Evolutionary conservation across 2,113 vertebrate species (phyloP).

Genomic region (crab-eating macaque (Macaca fascicularis)): DNA sequence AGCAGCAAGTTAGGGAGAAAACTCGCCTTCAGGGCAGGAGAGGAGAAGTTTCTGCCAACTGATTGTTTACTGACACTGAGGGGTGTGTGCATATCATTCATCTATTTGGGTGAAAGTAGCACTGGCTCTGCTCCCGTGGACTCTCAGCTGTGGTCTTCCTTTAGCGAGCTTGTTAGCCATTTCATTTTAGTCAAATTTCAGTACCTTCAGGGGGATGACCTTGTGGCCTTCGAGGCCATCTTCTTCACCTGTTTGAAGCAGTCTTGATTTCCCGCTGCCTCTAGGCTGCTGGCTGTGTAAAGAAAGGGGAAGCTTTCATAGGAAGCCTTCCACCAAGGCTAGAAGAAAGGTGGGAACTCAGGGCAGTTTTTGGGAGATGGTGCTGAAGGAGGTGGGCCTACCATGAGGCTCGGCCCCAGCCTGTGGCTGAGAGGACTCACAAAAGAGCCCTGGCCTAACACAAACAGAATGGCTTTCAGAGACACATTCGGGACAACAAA

Average conservation of each 20-base stretch:
- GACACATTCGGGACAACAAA: neutral
- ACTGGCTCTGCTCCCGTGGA: rapidly evolving
- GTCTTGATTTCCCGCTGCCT: neutral
- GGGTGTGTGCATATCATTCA: rapidly evolving
- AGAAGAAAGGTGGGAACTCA: neutral
- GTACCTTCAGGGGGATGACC: neutral
- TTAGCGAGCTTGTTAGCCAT: neutral
- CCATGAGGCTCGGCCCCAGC: rapidly evolving
- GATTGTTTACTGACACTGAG: neutral
- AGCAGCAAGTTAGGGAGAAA: rapidly evolving
- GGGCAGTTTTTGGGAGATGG: no score
- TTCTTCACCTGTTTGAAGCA: neutral
- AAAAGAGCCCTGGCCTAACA: neutral
- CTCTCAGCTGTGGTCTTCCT: neutral
- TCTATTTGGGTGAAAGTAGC: neutral
- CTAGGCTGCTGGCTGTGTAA: neutral
- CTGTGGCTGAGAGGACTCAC: neutral
- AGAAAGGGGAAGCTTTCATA: neutral
- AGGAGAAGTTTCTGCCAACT: neutral
- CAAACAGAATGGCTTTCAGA: neutral
- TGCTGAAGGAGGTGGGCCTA: no score
- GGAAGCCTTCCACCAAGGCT: neutral
- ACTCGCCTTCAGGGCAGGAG: rapidly evolving
- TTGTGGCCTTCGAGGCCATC: neutral
- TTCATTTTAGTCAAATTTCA: neutral